Conservation (phyloP, 2,113 vertebrate species). For the Cyprinus carpio region DNA sequence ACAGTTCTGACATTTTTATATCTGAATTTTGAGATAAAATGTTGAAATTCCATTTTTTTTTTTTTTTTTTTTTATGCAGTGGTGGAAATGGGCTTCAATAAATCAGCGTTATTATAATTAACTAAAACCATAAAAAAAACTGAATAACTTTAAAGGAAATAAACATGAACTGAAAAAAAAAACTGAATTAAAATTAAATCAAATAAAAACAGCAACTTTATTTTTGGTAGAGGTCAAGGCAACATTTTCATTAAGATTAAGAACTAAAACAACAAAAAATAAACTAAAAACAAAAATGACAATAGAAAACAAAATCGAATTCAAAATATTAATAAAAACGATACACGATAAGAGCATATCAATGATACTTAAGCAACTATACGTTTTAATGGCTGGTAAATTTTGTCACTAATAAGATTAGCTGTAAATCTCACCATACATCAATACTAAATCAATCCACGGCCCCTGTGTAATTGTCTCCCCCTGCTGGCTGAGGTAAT, state of each 20-base stretch:
- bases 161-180: too few relatives aligned
- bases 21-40: too few relatives aligned
- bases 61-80: too few relatives aligned
- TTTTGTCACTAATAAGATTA: background rate
- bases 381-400: background rate
- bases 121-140: background rate
- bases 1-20: too few relatives aligned
- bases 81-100: background rate
- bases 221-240: background rate
- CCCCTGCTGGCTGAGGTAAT: conserved; percentile 17
- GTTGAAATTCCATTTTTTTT: too few relatives aligned
- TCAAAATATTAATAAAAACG: too few relatives aligned
- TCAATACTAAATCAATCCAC: background rate
- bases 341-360: background rate
- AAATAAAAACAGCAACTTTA: too few relatives aligned
- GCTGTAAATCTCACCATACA: background rate
- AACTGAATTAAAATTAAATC: background rate
- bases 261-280: too few relatives aligned
- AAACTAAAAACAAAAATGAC: background rate
- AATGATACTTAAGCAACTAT: background rate
- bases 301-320: too few relatives aligned
- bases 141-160: too few relatives aligned
- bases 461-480: background rate
- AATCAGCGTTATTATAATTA: background rate
- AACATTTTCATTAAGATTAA: background rate